Percentiles rank a stretch among this genome's conserved stretches.
Evolutionary conservation across 2,113 vertebrate species (phyloP).

Genomic region (Alethe castanea): DNA sequence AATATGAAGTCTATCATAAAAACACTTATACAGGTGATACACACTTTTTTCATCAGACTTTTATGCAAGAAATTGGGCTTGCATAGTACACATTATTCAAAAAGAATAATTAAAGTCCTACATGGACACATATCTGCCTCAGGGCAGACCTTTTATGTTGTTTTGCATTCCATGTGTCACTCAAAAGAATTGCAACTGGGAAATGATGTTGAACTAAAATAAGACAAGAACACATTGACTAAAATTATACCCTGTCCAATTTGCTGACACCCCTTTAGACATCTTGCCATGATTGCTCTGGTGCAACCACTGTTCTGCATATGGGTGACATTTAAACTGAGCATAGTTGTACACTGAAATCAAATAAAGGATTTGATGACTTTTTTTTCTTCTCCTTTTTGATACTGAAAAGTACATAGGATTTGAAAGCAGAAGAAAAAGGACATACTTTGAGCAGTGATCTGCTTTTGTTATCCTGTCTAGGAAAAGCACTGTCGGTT

Average conservation of each 20-base stretch:
- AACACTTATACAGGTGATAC: constrained; percentile 58
- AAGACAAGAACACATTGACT: constrained; percentile 74
- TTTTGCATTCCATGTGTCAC: constrained; percentile 74
- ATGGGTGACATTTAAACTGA: constrained; percentile 64
- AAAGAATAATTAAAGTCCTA: constrained; percentile 78
- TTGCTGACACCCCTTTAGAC: constrained; percentile 72
- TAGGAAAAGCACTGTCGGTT: background rate
- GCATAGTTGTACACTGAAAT: constrained; percentile 4
- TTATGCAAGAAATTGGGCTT: constrained; percentile 51
- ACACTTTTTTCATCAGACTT: constrained; percentile 49
- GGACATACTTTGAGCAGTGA: background rate
- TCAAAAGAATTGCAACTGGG: constrained; percentile 75
- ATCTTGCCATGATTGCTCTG: constrained; percentile 49
- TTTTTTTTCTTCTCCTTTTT: background rate
- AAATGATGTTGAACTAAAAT: constrained; percentile 79
- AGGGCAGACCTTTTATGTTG: constrained; percentile 76
- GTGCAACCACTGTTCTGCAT: constrained; percentile 21
- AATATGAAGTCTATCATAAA: constrained; percentile 29
- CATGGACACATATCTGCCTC: constrained; percentile 73
- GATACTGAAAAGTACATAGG: background rate
- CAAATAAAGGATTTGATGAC: background rate
- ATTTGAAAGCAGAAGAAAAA: constrained; percentile 7
- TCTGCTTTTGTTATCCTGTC: background rate
- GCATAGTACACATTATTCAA: constrained; percentile 68
- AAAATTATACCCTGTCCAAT: constrained; percentile 78